Conservation (phyloP, 2,113 vertebrate species). For the Caranx melampygus region DNA sequence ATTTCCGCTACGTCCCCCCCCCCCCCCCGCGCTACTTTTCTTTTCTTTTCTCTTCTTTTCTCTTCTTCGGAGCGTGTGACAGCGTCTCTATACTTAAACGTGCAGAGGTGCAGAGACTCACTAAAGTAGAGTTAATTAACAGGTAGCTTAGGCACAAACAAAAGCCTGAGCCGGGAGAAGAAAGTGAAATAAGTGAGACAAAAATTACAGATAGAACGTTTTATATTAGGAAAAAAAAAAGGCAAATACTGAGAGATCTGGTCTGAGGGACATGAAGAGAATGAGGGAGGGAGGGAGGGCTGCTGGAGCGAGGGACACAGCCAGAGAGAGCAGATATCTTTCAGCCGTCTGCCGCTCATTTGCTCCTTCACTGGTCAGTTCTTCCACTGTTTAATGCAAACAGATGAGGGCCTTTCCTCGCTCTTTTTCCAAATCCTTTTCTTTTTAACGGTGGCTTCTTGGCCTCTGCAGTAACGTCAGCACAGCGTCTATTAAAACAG, state of each 20-base stretch:
- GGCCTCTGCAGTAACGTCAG: conserved; percentile 74
- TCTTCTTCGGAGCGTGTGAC: not conserved
- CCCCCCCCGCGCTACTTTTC: not conserved
- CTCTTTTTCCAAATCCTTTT: conserved; percentile 69
- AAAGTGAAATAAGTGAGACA: not conserved
- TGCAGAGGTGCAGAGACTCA: not conserved
- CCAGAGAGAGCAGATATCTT: conserved; percentile 59
- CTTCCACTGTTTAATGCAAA: conserved; percentile 73
- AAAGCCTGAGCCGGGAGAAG: not conserved
- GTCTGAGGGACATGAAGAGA: conserved; percentile 17
- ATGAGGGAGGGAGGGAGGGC: conserved; percentile 22
- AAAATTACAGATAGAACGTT: not conserved
- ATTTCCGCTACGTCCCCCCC: not conserved
- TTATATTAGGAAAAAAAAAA: conserved; percentile 30
- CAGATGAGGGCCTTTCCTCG: conserved; percentile 69
- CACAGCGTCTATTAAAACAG: conserved; percentile 78
- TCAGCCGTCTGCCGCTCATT: conserved; percentile 64
- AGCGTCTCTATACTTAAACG: conserved; percentile 16
- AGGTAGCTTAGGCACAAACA: not conserved
- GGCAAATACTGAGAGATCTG: conserved; percentile 16
- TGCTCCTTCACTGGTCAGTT: conserved; percentile 68
- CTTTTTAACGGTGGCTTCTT: conserved; percentile 75
- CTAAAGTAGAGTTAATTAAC: conserved; percentile 9
- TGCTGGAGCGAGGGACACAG: conserved; percentile 13
- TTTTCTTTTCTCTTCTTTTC: conserved; percentile 38